These are phyloP conservation scores for Paradoxurus hermaphroditus DNA, from an alignment of 2,113 vertebrate species.

Conservation along the genomic window DNA sequence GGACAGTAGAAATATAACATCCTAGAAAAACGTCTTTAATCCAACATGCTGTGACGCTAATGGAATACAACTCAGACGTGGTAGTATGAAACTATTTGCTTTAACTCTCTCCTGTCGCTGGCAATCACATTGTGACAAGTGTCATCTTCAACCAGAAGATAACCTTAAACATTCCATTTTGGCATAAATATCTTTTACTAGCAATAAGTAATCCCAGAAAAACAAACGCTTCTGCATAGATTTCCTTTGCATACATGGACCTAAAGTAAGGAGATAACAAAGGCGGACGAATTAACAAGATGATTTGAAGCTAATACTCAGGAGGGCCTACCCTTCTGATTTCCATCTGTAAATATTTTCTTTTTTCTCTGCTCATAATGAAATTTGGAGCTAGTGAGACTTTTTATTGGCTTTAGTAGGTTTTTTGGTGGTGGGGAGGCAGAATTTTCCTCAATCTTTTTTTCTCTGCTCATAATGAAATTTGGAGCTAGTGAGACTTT, in stretches of 20 bases:
- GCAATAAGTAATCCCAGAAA: not conserved
- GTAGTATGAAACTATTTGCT: not conserved
- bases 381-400: not conserved
- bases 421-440: accelerated
- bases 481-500: not conserved
- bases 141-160: constrained; percentile 43
- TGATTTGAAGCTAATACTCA: not conserved
- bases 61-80: not conserved
- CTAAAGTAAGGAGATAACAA: not conserved
- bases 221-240: constrained; percentile 19
- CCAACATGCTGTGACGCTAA: not conserved
- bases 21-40: not conserved
- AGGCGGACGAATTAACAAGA: not conserved
- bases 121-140: constrained; percentile 42
- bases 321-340: not conserved
- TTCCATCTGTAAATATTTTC: constrained; percentile 38
- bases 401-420: not conserved
- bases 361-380: constrained; percentile 5
- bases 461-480: constrained; percentile 1
- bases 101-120: constrained; percentile 15
- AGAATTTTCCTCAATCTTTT: not conserved
- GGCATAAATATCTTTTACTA: constrained; percentile 21
- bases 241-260: not conserved
- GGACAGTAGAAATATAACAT: not conserved
- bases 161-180: constrained; percentile 52